phyloP scores from a whole-genome alignment of 2,113 vertebrate genomes.

The Galbula dea region DNA sequence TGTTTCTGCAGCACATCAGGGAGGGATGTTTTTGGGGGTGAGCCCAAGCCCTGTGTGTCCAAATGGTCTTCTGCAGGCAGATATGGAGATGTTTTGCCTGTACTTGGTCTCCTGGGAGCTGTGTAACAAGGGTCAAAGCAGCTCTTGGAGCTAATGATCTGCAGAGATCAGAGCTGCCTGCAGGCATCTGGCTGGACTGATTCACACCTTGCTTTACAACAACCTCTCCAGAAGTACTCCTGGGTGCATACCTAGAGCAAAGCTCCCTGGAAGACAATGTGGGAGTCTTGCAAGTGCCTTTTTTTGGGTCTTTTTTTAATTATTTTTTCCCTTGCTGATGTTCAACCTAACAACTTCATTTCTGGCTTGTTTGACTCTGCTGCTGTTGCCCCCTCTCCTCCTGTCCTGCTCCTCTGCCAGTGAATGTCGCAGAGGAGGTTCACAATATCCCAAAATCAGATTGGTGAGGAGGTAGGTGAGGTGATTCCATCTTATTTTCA shows the following conservation, averaged over 20 bases:
- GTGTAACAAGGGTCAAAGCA: background rate
- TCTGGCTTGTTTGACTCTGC: background rate
- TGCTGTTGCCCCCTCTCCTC: background rate
- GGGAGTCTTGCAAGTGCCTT: background rate
- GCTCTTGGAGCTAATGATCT: background rate
- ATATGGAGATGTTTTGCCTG: accelerated
- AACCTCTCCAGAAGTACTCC: background rate
- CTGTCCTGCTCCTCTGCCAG: background rate
- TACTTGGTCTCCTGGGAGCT: background rate
- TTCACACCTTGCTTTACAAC: background rate
- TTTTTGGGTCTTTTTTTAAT: background rate
- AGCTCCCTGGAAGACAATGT: background rate
- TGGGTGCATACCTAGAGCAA: background rate
- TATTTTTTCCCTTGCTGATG: background rate
- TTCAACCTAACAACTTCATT: background rate
- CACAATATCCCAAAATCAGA: background rate
- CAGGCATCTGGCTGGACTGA: background rate
- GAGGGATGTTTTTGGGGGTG: background rate
- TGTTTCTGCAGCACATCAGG: background rate
- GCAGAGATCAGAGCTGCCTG: background rate
- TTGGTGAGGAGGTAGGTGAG: background rate
- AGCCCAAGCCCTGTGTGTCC: background rate
- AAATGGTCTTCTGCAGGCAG: background rate
- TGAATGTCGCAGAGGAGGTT: background rate
- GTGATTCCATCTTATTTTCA: background rate